Base-by-base conservation (phyloP, 1,140 invertebrate species). In the Drosophila hydei region DNA sequence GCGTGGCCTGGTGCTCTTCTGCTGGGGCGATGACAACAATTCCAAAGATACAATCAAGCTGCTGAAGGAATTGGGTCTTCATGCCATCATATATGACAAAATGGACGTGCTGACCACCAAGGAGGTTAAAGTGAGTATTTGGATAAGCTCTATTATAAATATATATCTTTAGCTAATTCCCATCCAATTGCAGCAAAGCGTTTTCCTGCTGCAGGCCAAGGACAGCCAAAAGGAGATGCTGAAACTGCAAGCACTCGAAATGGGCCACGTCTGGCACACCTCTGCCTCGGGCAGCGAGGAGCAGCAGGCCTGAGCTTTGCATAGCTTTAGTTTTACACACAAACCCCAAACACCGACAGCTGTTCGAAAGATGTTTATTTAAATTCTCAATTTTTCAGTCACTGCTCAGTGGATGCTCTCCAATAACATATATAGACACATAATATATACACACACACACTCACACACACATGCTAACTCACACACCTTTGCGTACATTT, bases 21-120 rank as follows among this genome's bases (percentile, higher is more conserved):
- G 97, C 90, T 99, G 98, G 98, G 98, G 98, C 4, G 97, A 99
- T 89, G 97, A 98, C 89, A 98, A 98, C 85, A 98, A 98, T 79
- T 95, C 97, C 90, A 95, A 95, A 62, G 94, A 95, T n/a, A 97
- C 96, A 1, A 97, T 98, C 42, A 95, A 95, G 75, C 94, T 95
- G 81, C 93, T 99, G 0, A 98, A 98, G 92, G 93, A 96, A 72
- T 93, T 97, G 51, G 97, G 97, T 3, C 93, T 98, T 19, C 96
- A 99, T 90, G 98, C 96, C 42, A 96, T 99, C 30, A 98, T 99
- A 81, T 98, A 98, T 91, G 98, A 99, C 91, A 97, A 97, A 91
- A 95, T 97, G 71, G 96, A 97, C 84, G 94, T 96, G 61, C 95
- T 95, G 54, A 95, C 94, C 48, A 93, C 93, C 45, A 97, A 97